These are phyloP conservation scores for Gopherus flavomarginatus DNA, from an alignment of 2,113 vertebrate genomes.

Conservation along the genomic window DNA sequence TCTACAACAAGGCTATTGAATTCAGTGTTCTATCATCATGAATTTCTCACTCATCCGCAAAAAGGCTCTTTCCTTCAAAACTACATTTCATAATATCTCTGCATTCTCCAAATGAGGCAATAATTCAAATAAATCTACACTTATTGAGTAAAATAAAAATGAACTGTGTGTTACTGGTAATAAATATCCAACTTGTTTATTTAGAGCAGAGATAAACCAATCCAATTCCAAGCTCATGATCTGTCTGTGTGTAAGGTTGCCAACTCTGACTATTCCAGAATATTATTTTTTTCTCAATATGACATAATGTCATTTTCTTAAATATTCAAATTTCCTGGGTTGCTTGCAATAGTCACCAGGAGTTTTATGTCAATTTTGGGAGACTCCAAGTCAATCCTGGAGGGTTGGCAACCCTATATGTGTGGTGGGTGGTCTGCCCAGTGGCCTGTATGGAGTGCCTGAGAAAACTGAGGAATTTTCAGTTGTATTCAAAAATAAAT, in stretches of 20 bases:
- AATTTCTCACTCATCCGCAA: slow-evolving; percentile 34
- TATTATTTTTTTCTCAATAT: too few relatives aligned
- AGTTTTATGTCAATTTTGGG: too few relatives aligned
- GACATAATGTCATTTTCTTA: too few relatives aligned
- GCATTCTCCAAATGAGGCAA: slow-evolving; percentile 6
- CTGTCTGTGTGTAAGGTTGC: background rate
- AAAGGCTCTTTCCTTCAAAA: slow-evolving; percentile 27
- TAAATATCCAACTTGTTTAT: background rate
- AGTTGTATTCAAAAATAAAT: fast-evolving
- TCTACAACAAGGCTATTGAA: slow-evolving; percentile 41
- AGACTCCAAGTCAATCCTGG: too few relatives aligned
- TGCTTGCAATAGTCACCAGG: too few relatives aligned
- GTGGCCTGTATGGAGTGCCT: background rate
- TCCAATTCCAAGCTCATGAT: background rate
- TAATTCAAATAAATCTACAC: slow-evolving; percentile 6
- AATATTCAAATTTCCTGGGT: too few relatives aligned
- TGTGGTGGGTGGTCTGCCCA: background rate
- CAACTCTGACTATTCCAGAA: too few relatives aligned
- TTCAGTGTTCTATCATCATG: background rate
- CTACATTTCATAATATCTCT: slow-evolving; percentile 18
- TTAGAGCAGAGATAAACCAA: background rate
- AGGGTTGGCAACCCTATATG: too few relatives aligned
- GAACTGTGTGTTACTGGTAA: background rate
- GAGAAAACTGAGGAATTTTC: background rate
- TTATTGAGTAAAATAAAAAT: background rate